Conservation (phyloP, 2,113 vertebrate species). For the Aldabrachelys gigantea region DNA sequence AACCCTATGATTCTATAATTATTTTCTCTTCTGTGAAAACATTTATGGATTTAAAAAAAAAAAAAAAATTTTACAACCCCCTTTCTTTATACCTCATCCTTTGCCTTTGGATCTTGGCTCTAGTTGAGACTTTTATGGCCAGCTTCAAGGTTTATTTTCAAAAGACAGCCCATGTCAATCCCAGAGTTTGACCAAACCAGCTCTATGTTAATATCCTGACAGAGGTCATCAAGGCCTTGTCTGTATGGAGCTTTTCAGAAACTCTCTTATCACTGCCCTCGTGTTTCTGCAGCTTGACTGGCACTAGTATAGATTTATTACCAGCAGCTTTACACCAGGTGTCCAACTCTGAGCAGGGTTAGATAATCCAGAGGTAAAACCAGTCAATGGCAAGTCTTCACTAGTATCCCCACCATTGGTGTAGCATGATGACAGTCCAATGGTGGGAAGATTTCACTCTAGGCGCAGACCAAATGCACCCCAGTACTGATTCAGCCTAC, state of each 20-base stretch:
- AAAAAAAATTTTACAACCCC: neutral
- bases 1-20: too few species aligned
- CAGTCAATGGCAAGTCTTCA: neutral
- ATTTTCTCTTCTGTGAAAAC: neutral
- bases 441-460: neutral
- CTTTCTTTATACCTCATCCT: neutral
- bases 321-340: neutral
- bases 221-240: neutral
- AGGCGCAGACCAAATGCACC: neutral
- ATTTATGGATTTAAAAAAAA: neutral
- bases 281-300: neutral
- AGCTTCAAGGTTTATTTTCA: slow-evolving; percentile 23
- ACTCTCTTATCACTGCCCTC: neutral
- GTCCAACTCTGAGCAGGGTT: neutral
- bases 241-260: neutral
- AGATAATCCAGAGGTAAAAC: neutral
- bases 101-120: neutral
- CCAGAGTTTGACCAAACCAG: slow-evolving; percentile 18
- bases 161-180: neutral
- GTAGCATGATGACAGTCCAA: neutral
- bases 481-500: neutral
- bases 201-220: slow-evolving; percentile 2
- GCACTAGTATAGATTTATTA: neutral
- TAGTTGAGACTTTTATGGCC: neutral
- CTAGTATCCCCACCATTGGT: neutral